A percentile compares a stretch with the other conserved stretches of the same genome.
Evolutionary conservation across 1,140 invertebrate species (phyloP).

Genomic region (Euwallacea similis): DNA sequence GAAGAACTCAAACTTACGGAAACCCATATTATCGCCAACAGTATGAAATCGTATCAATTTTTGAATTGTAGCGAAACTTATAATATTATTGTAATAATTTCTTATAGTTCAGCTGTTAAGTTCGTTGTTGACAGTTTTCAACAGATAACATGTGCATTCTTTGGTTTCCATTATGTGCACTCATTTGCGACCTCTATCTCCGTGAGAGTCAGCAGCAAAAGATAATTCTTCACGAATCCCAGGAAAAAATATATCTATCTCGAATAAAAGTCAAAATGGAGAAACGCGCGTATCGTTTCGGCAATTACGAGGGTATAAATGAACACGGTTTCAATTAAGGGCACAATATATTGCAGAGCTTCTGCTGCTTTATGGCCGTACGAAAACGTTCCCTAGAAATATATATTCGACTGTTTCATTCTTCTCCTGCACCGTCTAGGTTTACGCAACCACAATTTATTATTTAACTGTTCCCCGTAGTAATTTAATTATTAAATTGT

Average conservation of each 20-base stretch:
- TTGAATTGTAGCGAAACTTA: no score
- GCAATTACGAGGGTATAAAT: conserved; percentile 33
- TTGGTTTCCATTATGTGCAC: no score
- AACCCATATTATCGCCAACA: no score
- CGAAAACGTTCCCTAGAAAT: conserved; percentile 21
- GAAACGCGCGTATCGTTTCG: conserved; percentile 23
- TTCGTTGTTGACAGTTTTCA: no score
- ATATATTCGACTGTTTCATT: conserved; percentile 17
- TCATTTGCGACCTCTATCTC: no score
- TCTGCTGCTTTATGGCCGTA: conserved; percentile 16
- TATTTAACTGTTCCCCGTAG: conserved; percentile 3
- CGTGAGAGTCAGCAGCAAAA: neutral
- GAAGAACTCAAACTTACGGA: no score
- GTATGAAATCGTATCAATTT: no score
- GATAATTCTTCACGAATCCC: neutral
- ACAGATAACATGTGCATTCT: no score
- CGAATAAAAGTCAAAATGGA: conserved; percentile 21
- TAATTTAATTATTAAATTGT: neutral
- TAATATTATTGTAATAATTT: no score
- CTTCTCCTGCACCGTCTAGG: conserved; percentile 6
- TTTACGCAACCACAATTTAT: conserved; percentile 10
- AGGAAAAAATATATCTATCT: conserved; percentile 11
- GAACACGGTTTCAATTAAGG: conserved; percentile 32
- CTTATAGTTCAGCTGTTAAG: no score
- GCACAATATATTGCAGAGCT: conserved; percentile 22